Conservation (phyloP, 2,113 vertebrate species). For the Cercocebus atys region DNA sequence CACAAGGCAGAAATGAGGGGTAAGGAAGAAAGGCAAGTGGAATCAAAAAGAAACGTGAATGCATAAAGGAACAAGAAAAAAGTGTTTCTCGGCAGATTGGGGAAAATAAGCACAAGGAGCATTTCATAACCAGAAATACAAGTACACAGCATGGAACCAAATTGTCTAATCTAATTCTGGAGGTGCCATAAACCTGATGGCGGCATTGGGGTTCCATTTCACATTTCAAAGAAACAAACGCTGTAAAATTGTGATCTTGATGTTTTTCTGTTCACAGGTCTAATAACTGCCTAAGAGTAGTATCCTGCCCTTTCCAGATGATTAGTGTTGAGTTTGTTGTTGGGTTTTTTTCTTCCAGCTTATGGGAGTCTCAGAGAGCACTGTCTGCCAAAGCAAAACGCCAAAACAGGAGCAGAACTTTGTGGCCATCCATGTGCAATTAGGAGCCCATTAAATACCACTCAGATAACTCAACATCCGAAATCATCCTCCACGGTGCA, state of each 20-base stretch:
- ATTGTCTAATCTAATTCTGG: slow-evolving; percentile 26
- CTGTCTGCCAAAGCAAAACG: neutral
- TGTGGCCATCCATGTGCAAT: neutral
- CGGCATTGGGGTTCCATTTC: neutral
- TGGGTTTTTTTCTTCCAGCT: neutral
- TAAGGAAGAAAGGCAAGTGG: neutral
- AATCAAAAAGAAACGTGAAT: neutral
- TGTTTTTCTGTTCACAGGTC: slow-evolving; percentile 29
- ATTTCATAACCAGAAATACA: slow-evolving; percentile 34
- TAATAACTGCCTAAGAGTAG: neutral
- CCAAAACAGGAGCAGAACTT: slow-evolving; percentile 17
- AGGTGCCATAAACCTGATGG: neutral
- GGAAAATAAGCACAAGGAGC: neutral
- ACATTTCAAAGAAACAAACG: neutral
- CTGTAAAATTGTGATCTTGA: neutral
- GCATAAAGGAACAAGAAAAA: neutral
- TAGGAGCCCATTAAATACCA: slow-evolving; percentile 20
- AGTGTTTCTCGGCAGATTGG: neutral
- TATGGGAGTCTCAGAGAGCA: slow-evolving; percentile 7
- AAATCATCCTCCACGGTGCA: neutral
- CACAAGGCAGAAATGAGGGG: neutral
- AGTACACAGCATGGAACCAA: neutral
- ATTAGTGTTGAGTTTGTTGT: neutral
- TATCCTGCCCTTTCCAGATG: slow-evolving; percentile 34
- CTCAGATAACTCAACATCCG: neutral